phyloP scores from a whole-genome alignment of 2,797 vertebrate species.

The Siniperca scherzeri region DNA sequence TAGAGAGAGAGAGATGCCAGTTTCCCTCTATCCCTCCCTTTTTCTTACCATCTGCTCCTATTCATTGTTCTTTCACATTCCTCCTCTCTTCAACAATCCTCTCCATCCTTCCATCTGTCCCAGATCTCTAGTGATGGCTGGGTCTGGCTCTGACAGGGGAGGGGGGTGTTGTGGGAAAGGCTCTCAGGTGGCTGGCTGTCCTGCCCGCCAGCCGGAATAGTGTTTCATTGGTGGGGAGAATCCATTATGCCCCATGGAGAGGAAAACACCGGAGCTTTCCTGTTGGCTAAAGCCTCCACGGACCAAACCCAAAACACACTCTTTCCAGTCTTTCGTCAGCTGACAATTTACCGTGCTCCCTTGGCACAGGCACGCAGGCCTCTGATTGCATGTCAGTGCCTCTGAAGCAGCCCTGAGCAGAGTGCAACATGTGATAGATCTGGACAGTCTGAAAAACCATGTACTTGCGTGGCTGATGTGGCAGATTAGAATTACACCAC shows the following conservation, averaged over 20 bases:
- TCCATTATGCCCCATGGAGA: slow-evolving; percentile 83
- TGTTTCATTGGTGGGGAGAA: slow-evolving; percentile 86
- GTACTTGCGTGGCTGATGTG: slow-evolving; percentile 73
- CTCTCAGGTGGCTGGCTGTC: slow-evolving; percentile 76
- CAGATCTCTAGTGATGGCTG: slow-evolving; percentile 64
- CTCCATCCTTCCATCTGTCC: slow-evolving; percentile 70
- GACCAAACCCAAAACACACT: slow-evolving; percentile 77
- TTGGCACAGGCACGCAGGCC: slow-evolving; percentile 66
- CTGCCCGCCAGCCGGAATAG: slow-evolving; percentile 72
- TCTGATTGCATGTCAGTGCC: slow-evolving; percentile 79
- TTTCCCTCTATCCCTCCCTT: slow-evolving; percentile 27
- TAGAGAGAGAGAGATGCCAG: slow-evolving; percentile 44
- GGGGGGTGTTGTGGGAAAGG: slow-evolving; percentile 74
- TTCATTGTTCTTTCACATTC: slow-evolving; percentile 61
- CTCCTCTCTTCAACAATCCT: slow-evolving; percentile 47
- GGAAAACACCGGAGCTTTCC: slow-evolving; percentile 82
- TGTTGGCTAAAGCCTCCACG: slow-evolving; percentile 67
- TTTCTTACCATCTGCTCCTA: slow-evolving; percentile 63
- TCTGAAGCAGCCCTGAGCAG: slow-evolving; percentile 60
- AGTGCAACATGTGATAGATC: slow-evolving; percentile 67
- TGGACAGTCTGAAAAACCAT: slow-evolving; percentile 66
- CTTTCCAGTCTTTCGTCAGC: slow-evolving; percentile 83
- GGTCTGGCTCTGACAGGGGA: slow-evolving; percentile 59
- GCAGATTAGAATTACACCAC: slow-evolving; percentile 64
- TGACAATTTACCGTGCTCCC: slow-evolving; percentile 76